phyloP scores from a whole-genome alignment of 2,113 vertebrate genomes.

The Ranitomeya variabilis region DNA sequence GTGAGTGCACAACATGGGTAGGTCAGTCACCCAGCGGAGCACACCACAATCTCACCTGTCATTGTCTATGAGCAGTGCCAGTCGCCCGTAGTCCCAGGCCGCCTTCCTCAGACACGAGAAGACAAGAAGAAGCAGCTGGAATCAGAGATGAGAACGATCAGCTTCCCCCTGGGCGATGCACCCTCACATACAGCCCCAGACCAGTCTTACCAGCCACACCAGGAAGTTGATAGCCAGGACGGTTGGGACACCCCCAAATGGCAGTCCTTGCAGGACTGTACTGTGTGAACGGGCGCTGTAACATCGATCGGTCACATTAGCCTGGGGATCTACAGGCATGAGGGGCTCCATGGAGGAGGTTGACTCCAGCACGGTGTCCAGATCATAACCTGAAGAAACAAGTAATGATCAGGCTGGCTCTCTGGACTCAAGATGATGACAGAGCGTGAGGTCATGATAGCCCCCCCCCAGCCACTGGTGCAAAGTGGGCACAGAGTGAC shows the following conservation, averaged over 20 bases:
- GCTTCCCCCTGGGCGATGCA: background rate
- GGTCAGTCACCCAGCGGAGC: background rate
- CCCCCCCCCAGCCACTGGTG: too few relatives aligned
- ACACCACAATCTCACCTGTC: conserved; percentile 80
- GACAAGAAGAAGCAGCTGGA: conserved; percentile 83
- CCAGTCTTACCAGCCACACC: conserved; percentile 83
- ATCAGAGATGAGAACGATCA: background rate
- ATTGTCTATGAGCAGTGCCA: conserved; percentile 92
- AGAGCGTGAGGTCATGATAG: too few relatives aligned
- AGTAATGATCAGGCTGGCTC: background rate
- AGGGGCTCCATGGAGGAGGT: background rate
- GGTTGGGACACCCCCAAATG: conserved; percentile 89
- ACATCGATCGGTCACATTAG: conserved; percentile 78
- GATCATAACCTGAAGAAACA: conserved; percentile 42
- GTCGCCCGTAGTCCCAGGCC: conserved; percentile 93
- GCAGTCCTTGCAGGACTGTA: conserved; percentile 90
- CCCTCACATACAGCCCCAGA: background rate
- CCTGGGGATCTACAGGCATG: conserved; percentile 64
- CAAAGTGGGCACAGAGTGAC: too few relatives aligned
- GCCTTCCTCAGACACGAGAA: conserved; percentile 97
- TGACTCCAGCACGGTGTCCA: conserved; percentile 62
- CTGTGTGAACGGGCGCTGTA: conserved; percentile 81
- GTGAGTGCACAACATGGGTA: background rate
- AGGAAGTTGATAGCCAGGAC: conserved; percentile 86
- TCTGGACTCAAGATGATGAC: too few relatives aligned